Conservation (phyloP, 2,113 vertebrate genomes). For the Cacatua alba region DNA sequence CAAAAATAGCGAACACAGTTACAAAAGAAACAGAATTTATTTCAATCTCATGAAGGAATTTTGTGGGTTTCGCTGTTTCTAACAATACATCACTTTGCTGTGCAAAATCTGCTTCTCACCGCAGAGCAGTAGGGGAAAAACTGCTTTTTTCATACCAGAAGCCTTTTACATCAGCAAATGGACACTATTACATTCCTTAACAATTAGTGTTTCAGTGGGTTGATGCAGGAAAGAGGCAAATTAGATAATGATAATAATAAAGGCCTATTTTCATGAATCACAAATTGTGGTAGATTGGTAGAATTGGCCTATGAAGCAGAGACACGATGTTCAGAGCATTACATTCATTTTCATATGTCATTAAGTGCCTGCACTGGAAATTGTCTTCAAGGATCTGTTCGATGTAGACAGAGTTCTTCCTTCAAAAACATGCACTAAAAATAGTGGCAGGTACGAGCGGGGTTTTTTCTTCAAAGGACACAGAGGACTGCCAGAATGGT, state of each 20-base stretch:
- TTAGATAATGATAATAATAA: neutral
- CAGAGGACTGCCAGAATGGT: neutral
- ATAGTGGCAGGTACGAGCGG: neutral
- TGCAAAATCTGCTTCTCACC: constrained; percentile 11
- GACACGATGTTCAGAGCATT: neutral
- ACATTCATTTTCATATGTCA: neutral
- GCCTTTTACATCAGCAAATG: neutral
- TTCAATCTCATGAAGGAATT: constrained; percentile 42
- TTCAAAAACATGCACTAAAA: constrained; percentile 19
- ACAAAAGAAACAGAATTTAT: constrained; percentile 46
- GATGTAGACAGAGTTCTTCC: neutral
- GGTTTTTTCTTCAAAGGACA: neutral
- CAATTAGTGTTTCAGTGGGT: neutral
- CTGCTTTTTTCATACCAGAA: constrained; percentile 23
- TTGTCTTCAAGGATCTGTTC: neutral
- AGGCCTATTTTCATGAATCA: neutral
- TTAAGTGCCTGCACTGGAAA: neutral
- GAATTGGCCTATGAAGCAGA: neutral
- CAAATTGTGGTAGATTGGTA: neutral
- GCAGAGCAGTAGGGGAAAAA: constrained; percentile 1
- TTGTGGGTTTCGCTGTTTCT: neutral
- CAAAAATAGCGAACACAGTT: constrained; percentile 45
- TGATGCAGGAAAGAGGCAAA: neutral
- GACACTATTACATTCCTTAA: neutral
- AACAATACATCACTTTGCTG: constrained; percentile 47